These are phyloP conservation scores for Notechis scutatus DNA, from an alignment of 2,113 vertebrate species.

Conservation along the genomic window DNA sequence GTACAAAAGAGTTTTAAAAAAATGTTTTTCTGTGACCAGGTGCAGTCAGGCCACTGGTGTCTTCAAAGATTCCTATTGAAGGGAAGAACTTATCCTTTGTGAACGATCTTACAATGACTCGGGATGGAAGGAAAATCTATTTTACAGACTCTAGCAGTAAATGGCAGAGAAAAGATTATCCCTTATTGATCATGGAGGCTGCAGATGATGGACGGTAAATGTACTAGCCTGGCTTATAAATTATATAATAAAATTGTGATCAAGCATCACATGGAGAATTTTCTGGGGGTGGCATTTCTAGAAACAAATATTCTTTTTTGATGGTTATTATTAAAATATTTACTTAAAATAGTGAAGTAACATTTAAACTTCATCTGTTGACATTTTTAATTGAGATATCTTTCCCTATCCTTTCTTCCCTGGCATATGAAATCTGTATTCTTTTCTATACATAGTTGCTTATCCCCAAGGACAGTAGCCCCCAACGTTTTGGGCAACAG, in stretches of 20 bases:
- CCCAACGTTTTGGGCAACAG: too few relatives aligned
- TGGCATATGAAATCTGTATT: not conserved
- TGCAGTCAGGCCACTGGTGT: slow-evolving; percentile 73
- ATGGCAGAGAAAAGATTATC: slow-evolving; percentile 89
- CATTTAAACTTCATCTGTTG: not conserved
- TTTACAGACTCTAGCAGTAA: slow-evolving; percentile 95
- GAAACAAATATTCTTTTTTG: not conserved
- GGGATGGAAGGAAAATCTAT: slow-evolving; percentile 90
- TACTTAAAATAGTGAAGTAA: not conserved
- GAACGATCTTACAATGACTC: slow-evolving; percentile 88
- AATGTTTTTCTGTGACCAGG: slow-evolving; percentile 67
- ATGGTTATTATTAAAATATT: not conserved
- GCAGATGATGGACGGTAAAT: slow-evolving; percentile 89
- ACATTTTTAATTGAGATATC: not conserved
- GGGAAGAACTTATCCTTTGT: slow-evolving; percentile 88
- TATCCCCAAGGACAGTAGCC: not conserved
- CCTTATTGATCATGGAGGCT: slow-evolving; percentile 89
- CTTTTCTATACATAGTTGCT: not conserved
- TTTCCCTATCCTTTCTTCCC: not conserved
- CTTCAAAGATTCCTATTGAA: slow-evolving; percentile 73
- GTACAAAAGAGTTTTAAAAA: not conserved
- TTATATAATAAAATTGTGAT: not conserved
- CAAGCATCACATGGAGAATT: not conserved
- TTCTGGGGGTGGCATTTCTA: not conserved
- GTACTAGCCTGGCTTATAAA: not conserved